phyloP scores from a whole-genome alignment of 1,140 invertebrate species.

The Leptoteleia sp. region DNA sequence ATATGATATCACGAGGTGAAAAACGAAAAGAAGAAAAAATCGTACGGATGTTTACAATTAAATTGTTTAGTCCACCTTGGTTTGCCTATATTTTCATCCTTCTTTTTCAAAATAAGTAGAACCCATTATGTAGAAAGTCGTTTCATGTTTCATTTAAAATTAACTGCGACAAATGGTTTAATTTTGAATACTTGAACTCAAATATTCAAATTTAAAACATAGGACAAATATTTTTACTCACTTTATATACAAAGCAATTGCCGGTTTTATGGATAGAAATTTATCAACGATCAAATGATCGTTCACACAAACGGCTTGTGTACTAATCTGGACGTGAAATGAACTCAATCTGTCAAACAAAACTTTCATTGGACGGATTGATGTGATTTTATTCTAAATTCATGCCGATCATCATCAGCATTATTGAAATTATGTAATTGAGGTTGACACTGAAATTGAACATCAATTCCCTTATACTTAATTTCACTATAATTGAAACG shows the following conservation, averaged over 20 bases:
- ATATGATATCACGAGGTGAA: too few species aligned
- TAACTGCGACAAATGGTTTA: slow-evolving; percentile 7
- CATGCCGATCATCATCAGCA: too few species aligned
- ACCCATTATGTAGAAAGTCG: slow-evolving; percentile 51
- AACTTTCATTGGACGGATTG: slow-evolving; percentile 27
- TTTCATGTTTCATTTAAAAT: slow-evolving; percentile 36
- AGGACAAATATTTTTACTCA: too few species aligned
- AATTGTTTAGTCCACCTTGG: slow-evolving; percentile 35
- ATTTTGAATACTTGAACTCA: slow-evolving; percentile 18
- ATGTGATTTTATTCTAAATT: slow-evolving; percentile 1
- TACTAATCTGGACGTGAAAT: slow-evolving; percentile 18
- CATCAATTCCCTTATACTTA: too few species aligned
- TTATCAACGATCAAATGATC: slow-evolving; percentile 3
- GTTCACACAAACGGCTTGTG: slow-evolving; percentile 1
- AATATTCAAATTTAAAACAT: slow-evolving; percentile 14
- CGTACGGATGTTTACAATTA: slow-evolving; percentile 30
- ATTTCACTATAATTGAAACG: too few species aligned
- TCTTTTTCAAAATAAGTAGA: slow-evolving; percentile 13
- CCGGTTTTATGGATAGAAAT: slow-evolving; percentile 2
- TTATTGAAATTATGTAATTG: too few species aligned
- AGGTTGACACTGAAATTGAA: too few species aligned
- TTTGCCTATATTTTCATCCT: slow-evolving; percentile 3
- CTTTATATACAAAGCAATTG: not conserved
- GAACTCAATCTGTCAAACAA: slow-evolving; percentile 21
- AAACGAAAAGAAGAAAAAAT: slow-evolving; percentile 17